These are phyloP conservation scores for Phainopepla nitens DNA, from an alignment of 2,113 vertebrate genomes.

Conservation along the genomic window DNA sequence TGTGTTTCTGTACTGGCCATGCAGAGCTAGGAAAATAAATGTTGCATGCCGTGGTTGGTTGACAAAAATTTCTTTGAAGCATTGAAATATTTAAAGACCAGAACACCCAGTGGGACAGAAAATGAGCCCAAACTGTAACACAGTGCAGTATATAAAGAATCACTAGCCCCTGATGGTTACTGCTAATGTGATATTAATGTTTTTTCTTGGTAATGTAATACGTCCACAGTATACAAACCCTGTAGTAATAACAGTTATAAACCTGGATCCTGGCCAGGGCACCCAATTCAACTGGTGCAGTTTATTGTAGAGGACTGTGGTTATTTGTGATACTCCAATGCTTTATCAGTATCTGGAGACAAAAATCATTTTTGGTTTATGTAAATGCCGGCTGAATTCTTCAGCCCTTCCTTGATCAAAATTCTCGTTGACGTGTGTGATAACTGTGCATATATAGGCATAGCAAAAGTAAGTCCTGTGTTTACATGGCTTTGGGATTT, in stretches of 20 bases:
- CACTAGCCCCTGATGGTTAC: slow-evolving; percentile 1
- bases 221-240: slow-evolving; percentile 34
- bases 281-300: not conserved
- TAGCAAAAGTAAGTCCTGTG: not conserved
- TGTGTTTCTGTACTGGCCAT: not conserved
- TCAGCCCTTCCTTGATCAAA: not conserved
- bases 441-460: not conserved
- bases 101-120: slow-evolving; percentile 1
- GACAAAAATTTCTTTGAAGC: slow-evolving; percentile 17
- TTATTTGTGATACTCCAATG: not conserved
- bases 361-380: not conserved
- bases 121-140: slow-evolving; percentile 23
- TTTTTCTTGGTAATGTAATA: slow-evolving; percentile 46
- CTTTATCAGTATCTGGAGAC: not conserved
- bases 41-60: not conserved
- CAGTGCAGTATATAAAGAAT: slow-evolving; percentile 21
- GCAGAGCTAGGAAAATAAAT: slow-evolving; percentile 4
- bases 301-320: not conserved
- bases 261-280: slow-evolving; percentile 32
- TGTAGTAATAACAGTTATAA: slow-evolving; percentile 6
- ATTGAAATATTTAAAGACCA: slow-evolving; percentile 37
- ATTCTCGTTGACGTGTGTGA: not conserved
- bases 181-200: slow-evolving; percentile 40
- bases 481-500: not conserved
- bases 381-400: not conserved